A percentile compares a stretch with the other conserved stretches of the same genome.
Conservation (phyloP, 2,797 vertebrate genomes). For the Euphonia xanthogaster region DNA sequence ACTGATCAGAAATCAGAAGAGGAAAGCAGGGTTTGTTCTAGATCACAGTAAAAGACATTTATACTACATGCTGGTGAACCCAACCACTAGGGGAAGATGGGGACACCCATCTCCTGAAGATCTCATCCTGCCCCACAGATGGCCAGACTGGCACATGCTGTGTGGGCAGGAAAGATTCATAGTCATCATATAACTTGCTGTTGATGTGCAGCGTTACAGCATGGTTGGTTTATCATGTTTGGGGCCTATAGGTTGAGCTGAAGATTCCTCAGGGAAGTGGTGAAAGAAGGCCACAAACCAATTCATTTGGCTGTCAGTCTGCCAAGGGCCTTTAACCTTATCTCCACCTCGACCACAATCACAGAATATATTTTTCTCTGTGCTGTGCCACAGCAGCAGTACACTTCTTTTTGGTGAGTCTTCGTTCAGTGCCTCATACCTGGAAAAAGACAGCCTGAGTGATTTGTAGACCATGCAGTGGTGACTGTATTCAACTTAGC, state of each 20-base stretch:
- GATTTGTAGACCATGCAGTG: neutral
- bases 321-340: neutral
- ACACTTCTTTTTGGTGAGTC: neutral
- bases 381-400: neutral
- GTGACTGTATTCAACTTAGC: neutral
- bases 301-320: neutral
- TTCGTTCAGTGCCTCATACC: fast-evolving
- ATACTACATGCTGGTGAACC: neutral
- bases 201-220: neutral
- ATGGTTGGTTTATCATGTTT: neutral
- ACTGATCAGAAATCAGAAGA: neutral
- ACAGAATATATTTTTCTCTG: neutral
- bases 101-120: fast-evolving
- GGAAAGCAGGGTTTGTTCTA: neutral
- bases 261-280: neutral
- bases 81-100: neutral
- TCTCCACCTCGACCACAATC: neutral
- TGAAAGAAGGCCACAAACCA: neutral
- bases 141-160: neutral
- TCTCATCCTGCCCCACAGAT: neutral
- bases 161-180: neutral
- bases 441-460: neutral
- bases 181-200: fast-evolving
- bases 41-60: neutral
- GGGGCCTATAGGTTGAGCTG: neutral